Evolutionary conservation across 2,797 vertebrate species (phyloP).

Genomic region (Apodemus agrarius): DNA sequence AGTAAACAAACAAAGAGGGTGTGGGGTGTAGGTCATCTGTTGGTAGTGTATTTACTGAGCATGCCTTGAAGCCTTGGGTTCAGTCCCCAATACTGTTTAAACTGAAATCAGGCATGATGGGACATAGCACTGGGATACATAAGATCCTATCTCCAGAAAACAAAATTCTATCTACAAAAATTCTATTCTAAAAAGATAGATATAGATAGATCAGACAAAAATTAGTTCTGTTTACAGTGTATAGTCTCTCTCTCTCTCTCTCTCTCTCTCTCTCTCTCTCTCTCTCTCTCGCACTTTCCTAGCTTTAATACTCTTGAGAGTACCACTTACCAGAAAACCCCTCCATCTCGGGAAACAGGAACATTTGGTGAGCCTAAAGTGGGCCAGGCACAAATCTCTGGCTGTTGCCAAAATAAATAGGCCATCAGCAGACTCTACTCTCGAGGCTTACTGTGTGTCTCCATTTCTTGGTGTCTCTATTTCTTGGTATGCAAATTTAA

Average conservation of each 20-base stretch:
- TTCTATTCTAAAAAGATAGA: background rate
- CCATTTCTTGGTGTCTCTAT: slow-evolving; percentile 42
- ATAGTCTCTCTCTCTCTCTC: background rate
- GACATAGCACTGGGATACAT: background rate
- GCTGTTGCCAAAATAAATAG: background rate
- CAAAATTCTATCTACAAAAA: background rate
- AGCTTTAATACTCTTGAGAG: slow-evolving; percentile 2
- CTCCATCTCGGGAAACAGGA: background rate
- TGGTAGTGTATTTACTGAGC: background rate
- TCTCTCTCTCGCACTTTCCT: background rate
- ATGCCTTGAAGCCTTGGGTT: background rate
- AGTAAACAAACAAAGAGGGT: background rate
- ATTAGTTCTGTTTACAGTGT: background rate
- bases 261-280: background rate
- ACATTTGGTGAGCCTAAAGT: slow-evolving; percentile 2
- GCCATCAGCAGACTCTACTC: background rate
- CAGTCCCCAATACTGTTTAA: background rate
- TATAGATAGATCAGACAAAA: background rate
- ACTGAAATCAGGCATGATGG: background rate
- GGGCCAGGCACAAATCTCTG: background rate
- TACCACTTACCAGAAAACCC: background rate
- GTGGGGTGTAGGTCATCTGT: background rate
- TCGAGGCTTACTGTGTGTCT: background rate
- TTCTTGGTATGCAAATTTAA: background rate
- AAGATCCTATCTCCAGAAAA: background rate